Conservation (phyloP, 2,888 invertebrate genomes). For the Clunio marinus region DNA sequence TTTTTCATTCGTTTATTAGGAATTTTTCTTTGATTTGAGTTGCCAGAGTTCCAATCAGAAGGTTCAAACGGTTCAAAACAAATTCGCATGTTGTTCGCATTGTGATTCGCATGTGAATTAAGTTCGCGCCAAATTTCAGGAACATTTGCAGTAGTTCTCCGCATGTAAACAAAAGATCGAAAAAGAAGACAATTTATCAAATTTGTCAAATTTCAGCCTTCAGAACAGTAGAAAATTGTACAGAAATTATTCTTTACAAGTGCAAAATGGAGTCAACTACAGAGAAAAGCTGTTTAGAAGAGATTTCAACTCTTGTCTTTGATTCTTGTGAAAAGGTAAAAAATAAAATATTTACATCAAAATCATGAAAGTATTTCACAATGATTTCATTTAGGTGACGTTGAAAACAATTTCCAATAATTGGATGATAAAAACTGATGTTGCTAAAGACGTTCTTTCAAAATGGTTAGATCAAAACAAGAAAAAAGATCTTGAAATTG, state of each 20-base stretch:
- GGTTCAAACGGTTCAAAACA: no score
- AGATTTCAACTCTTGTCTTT: constrained; percentile 27
- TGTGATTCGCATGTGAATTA: neutral
- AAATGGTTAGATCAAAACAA: constrained; percentile 25
- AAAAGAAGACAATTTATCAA: no score
- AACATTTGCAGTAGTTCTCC: no score
- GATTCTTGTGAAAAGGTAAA: constrained; percentile 28
- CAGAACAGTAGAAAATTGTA: no score
- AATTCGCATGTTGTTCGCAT: neutral
- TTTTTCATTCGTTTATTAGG: neutral
- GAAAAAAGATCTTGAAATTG: constrained; percentile 16
- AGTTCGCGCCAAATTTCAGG: no score
- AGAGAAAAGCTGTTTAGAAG: constrained; percentile 23
- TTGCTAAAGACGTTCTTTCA: neutral
- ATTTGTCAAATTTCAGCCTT: no score
- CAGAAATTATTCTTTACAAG: no score
- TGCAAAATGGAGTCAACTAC: constrained; percentile 1
- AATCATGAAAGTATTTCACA: no score
- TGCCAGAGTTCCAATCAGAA: no score
- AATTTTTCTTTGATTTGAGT: no score
- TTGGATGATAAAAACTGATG: neutral
- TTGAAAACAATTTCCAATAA: constrained; percentile 29
- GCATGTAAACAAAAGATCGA: no score
- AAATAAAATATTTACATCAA: no score
- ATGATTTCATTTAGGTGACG: constrained; percentile 27